phyloP scores from a whole-genome alignment of 1,140 invertebrate genomes.

The Brachionus koreanus region DNA sequence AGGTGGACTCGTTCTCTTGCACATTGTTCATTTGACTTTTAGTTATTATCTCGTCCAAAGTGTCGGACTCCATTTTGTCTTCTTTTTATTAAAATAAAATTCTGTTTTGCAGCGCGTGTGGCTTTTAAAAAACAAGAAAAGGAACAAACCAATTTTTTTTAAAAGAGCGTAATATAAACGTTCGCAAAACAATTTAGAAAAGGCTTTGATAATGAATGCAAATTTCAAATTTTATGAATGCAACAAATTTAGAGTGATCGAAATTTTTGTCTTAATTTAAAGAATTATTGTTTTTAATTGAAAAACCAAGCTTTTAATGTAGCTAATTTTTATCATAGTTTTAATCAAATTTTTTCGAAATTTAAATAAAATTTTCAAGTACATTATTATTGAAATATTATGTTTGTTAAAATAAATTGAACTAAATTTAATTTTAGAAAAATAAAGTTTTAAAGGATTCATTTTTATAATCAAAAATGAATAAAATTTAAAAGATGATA shows the following conservation, averaged over 20 bases:
- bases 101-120: neutral
- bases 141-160: neutral
- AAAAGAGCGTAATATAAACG: neutral
- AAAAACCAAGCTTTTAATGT: too few relatives aligned
- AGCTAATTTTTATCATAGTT: too few relatives aligned
- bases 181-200: neutral
- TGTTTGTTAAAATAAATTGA: too few relatives aligned
- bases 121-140: neutral
- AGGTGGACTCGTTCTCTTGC: neutral
- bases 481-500: too few relatives aligned
- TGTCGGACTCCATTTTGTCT: neutral
- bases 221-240: constrained; percentile 3
- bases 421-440: too few relatives aligned
- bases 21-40: neutral
- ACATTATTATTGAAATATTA: too few relatives aligned
- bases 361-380: too few relatives aligned
- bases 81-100: neutral
- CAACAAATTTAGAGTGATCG: neutral
- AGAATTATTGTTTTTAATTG: too few relatives aligned
- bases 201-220: neutral
- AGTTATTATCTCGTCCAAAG: neutral
- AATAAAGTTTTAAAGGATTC: too few relatives aligned
- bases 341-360: too few relatives aligned
- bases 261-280: neutral
- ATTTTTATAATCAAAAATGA: too few relatives aligned